phyloP scores from a whole-genome alignment of 2,797 vertebrate genomes.

The Trachops cirrhosus region DNA sequence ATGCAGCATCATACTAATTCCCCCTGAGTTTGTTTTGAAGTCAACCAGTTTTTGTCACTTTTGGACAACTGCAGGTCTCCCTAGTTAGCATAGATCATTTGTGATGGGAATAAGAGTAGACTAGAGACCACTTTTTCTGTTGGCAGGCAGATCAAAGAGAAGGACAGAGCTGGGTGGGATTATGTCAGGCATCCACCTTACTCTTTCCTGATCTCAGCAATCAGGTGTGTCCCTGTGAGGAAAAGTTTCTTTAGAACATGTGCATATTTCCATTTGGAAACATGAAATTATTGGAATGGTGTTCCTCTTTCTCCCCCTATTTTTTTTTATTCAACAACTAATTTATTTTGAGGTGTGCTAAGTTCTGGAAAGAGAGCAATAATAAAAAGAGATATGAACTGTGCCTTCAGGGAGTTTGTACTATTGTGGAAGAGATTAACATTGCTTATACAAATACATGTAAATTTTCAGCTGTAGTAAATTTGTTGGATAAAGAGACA shows the following conservation, averaged over 20 bases:
- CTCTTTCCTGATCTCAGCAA: neutral
- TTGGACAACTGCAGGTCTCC: neutral
- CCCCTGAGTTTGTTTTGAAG: neutral
- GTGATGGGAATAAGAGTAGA: neutral
- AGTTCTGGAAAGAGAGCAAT: neutral
- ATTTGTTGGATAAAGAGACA: neutral
- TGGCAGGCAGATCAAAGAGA: neutral
- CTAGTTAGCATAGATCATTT: neutral
- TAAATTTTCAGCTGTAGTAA: neutral
- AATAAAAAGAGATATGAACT: neutral
- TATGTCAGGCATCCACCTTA: neutral
- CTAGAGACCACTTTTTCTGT: neutral
- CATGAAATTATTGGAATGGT: neutral
- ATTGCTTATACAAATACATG: neutral
- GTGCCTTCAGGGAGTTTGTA: neutral
- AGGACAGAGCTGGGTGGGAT: neutral
- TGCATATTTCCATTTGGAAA: neutral
- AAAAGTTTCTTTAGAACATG: neutral
- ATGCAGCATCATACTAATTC: neutral
- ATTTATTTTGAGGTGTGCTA: neutral
- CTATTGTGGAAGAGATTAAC: neutral
- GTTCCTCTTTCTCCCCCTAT: neutral
- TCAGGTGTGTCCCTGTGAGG: neutral
- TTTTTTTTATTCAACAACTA: neutral
- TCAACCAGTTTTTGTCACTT: neutral